phyloP scores from a whole-genome alignment of 2,113 vertebrate species.

The Taurulus bubalis region DNA sequence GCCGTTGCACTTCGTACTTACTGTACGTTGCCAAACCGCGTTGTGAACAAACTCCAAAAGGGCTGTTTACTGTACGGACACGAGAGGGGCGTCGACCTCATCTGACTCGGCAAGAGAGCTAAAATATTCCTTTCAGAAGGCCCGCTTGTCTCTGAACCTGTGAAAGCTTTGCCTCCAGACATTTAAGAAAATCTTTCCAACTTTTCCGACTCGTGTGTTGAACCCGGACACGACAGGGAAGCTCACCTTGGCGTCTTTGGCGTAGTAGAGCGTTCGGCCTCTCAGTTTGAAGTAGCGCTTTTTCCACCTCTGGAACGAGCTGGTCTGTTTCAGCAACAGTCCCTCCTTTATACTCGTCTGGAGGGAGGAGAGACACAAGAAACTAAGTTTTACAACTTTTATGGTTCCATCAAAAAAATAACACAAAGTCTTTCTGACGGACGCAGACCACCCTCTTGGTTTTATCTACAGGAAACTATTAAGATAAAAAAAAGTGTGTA shows the following conservation, averaged over 20 bases:
- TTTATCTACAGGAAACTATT: conserved; percentile 72
- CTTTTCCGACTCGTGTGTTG: background rate
- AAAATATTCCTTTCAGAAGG: background rate
- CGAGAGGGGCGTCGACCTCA: no score
- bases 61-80: no score
- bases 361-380: conserved; percentile 57
- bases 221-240: background rate
- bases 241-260: conserved; percentile 97
- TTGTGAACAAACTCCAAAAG: background rate
- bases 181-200: background rate
- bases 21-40: no score
- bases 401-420: background rate
- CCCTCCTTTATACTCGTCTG: conserved; percentile 98
- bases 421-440: background rate
- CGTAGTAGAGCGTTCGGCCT: conserved; percentile 97
- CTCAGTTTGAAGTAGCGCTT: conserved; percentile 98
- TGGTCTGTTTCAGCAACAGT: conserved; percentile 96
- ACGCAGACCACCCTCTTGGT: conserved; percentile 30
- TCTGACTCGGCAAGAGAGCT: no score
- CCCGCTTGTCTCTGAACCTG: background rate
- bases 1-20: no score
- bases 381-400: background rate
- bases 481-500: conserved; percentile 48
- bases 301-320: conserved; percentile 99
- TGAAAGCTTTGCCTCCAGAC: background rate